phyloP scores from a whole-genome alignment of 2,888 invertebrate species.

The Nebria brevicollis region DNA sequence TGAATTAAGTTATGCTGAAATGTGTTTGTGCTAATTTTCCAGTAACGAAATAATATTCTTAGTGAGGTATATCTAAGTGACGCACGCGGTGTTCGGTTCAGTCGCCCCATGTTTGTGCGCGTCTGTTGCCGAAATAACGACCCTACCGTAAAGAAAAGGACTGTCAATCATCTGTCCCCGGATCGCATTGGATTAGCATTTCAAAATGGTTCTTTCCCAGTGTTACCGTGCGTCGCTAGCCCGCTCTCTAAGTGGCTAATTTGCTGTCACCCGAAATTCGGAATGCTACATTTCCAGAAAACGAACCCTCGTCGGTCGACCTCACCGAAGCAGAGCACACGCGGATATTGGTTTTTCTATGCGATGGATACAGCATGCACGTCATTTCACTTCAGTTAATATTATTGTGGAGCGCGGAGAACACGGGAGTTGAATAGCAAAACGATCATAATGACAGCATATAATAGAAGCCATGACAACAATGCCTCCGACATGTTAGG shows the following conservation, averaged over 20 bases:
- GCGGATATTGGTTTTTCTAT: slow-evolving; percentile 56
- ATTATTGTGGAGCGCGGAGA: neutral
- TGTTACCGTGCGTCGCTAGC: neutral
- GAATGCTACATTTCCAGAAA: slow-evolving; percentile 53
- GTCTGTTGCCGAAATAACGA: neutral
- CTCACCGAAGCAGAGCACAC: slow-evolving; percentile 49
- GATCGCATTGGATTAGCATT: slow-evolving; percentile 45
- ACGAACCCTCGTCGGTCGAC: neutral
- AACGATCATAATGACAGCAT: slow-evolving; percentile 28
- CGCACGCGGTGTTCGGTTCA: neutral
- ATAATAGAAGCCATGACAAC: slow-evolving; percentile 18
- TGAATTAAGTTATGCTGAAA: neutral
- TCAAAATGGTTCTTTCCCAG: slow-evolving; percentile 31
- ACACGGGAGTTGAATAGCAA: slow-evolving; percentile 12
- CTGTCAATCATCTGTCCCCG: slow-evolving; percentile 40
- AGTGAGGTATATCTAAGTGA: neutral
- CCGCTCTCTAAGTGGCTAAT: slow-evolving; percentile 58
- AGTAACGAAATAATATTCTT: neutral
- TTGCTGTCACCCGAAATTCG: slow-evolving; percentile 60
- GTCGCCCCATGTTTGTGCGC: neutral
- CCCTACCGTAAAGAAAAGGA: slow-evolving; percentile 34
- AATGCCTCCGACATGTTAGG: slow-evolving; percentile 10
- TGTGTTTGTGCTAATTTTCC: neutral
- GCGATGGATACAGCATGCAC: slow-evolving; percentile 7
- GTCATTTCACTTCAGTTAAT: neutral